phyloP scores from a whole-genome alignment of 2,888 invertebrate genomes.

The Leucophenga maculata region DNA sequence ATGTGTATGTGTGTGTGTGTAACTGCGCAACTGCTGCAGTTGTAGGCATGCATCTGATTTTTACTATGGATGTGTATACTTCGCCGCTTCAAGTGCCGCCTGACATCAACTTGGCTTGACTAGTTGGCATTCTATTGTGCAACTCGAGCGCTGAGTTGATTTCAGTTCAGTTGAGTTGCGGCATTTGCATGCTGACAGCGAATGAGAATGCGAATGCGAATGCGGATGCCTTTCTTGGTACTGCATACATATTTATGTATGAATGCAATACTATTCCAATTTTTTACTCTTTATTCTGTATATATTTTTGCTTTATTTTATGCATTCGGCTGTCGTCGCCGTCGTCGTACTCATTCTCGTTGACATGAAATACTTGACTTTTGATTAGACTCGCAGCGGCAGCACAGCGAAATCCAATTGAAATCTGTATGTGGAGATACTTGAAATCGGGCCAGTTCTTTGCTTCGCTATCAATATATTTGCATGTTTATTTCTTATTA shows the following conservation, averaged over 20 bases:
- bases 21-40: too few relatives aligned
- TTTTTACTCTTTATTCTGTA: not conserved
- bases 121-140: slow-evolving; percentile 38
- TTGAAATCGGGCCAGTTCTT: too few relatives aligned
- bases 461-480: too few relatives aligned
- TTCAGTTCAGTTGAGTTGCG: slow-evolving; percentile 33
- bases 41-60: slow-evolving; percentile 6
- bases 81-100: not conserved
- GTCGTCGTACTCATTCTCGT: slow-evolving; percentile 31
- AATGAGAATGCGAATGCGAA: not conserved
- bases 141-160: not conserved
- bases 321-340: slow-evolving; percentile 3
- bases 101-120: slow-evolving; percentile 28
- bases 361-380: slow-evolving; percentile 64
- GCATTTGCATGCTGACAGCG: slow-evolving; percentile 65
- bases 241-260: too few relatives aligned
- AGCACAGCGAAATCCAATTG: not conserved
- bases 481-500: too few relatives aligned
- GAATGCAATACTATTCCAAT: not conserved
- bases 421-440: too few relatives aligned
- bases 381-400: slow-evolving; percentile 63
- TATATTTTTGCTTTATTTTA: not conserved
- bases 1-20: too few relatives aligned
- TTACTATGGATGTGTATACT: too few relatives aligned
- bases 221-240: too few relatives aligned